Evolutionary conservation across 2,888 invertebrate species (phyloP).

Genomic region (Pristionchus japonicus): DNA sequence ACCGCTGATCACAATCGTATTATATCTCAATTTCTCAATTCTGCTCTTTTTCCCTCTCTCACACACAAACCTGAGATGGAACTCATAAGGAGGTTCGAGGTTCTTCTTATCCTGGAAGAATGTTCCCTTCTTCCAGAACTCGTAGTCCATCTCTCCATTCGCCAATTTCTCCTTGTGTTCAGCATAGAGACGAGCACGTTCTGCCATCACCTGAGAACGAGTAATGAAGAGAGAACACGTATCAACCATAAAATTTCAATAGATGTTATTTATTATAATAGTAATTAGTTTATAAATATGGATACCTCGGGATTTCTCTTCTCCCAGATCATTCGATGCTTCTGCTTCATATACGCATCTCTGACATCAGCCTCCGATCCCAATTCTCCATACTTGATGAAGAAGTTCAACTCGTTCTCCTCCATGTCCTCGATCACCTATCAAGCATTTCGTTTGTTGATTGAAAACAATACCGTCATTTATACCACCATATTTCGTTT

Average conservation of each 20-base stretch:
- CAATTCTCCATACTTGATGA: slow-evolving; percentile 96
- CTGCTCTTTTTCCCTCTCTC: neutral
- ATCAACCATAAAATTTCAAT: too few species aligned
- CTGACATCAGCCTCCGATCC: slow-evolving; percentile 84
- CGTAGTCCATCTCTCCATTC: slow-evolving; percentile 68
- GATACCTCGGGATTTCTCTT: slow-evolving; percentile 82
- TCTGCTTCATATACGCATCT: slow-evolving; percentile 92
- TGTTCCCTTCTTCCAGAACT: slow-evolving; percentile 74
- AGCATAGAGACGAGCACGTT: slow-evolving; percentile 59
- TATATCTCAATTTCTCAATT: too few species aligned
- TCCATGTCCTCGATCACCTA: slow-evolving; percentile 82
- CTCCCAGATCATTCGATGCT: slow-evolving; percentile 98
- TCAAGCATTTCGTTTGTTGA: neutral
- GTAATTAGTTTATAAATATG: neutral
- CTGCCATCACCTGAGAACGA: slow-evolving; percentile 66
- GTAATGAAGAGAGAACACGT: neutral
- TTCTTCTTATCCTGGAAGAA: slow-evolving; percentile 73
- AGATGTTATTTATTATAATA: neutral
- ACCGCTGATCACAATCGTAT: neutral
- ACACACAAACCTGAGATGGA: slow-evolving; percentile 55
- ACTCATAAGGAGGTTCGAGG: slow-evolving; percentile 69
- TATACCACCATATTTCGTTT: too few species aligned
- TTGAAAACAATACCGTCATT: neutral
- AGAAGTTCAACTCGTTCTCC: slow-evolving; percentile 88
- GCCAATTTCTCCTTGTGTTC: slow-evolving; percentile 58